Conservation (phyloP, 2,797 vertebrate species). For the Tachyglossus aculeatus region DNA sequence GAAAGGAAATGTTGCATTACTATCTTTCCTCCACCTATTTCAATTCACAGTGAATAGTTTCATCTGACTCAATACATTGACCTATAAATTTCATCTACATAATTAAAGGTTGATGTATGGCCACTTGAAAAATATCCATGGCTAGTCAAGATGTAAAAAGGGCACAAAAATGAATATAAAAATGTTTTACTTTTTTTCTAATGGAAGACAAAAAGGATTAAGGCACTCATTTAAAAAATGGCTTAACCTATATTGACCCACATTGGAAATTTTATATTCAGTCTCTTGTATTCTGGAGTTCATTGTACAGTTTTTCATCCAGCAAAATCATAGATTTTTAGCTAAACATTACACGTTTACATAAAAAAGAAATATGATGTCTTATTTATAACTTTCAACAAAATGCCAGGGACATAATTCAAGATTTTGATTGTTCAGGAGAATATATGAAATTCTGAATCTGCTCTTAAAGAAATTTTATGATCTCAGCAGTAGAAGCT, state of each 20-base stretch:
- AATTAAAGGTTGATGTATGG: not conserved
- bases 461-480: not conserved
- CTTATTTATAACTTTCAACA: conserved; percentile 5
- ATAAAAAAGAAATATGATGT: conserved; percentile 10
- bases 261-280: not conserved
- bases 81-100: no score
- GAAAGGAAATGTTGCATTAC: no score
- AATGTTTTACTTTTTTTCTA: not conserved
- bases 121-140: not conserved
- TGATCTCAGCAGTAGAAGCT: not conserved
- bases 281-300: not conserved
- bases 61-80: no score
- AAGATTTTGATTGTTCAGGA: conserved; percentile 2
- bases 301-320: not conserved
- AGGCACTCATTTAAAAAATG: not conserved
- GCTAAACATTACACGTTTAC: not conserved
- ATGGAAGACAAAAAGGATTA: not conserved
- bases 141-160: not conserved
- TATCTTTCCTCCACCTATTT: no score
- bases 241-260: not conserved
- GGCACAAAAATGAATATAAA: not conserved
- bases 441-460: conserved; percentile 5
- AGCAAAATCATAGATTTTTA: not conserved
- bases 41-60: no score
- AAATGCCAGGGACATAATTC: conserved; percentile 8